Evolutionary conservation across 2,888 invertebrate species (phyloP).

Genomic region (Parnassius orleans): DNA sequence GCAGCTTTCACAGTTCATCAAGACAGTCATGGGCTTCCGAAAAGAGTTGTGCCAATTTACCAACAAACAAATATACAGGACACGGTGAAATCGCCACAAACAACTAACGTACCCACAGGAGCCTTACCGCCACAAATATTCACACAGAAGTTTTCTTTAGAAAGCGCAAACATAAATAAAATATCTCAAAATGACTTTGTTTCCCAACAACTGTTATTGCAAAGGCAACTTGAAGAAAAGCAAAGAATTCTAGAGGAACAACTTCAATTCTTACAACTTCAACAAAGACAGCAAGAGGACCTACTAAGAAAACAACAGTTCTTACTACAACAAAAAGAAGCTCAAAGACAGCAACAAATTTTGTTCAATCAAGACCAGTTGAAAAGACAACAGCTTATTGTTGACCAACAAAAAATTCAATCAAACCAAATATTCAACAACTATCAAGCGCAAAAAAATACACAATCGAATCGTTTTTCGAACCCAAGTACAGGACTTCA

Average conservation of each 20-base stretch:
- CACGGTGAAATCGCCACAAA: constrained; percentile 40
- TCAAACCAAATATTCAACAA: constrained; percentile 55
- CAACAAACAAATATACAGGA: constrained; percentile 64
- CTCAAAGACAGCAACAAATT: constrained; percentile 59
- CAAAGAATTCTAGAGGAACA: constrained; percentile 86
- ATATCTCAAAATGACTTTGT: constrained; percentile 52
- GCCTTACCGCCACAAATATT: constrained; percentile 40
- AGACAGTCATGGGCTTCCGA: constrained; percentile 88
- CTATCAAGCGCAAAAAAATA: constrained; percentile 57
- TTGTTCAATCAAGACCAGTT: constrained; percentile 50
- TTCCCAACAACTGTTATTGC: constrained; percentile 61
- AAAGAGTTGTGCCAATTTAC: constrained; percentile 88
- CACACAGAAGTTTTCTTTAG: constrained; percentile 34
- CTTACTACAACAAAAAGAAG: constrained; percentile 73
- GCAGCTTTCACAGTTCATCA: constrained; percentile 93
- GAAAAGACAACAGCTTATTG: constrained; percentile 49
- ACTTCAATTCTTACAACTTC: constrained; percentile 83
- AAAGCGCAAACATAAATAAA: constrained; percentile 39
- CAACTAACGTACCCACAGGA: constrained; percentile 40
- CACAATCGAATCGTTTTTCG: constrained; percentile 50
- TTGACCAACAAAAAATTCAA: constrained; percentile 58
- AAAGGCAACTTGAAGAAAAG: constrained; percentile 82
- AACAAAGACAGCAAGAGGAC: constrained; percentile 86
- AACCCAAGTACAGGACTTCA: constrained; percentile 49
- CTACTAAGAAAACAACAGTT: constrained; percentile 84